These are phyloP conservation scores for Rostratula benghalensis DNA, from an alignment of 2,113 vertebrate genomes.

Conservation along the genomic window DNA sequence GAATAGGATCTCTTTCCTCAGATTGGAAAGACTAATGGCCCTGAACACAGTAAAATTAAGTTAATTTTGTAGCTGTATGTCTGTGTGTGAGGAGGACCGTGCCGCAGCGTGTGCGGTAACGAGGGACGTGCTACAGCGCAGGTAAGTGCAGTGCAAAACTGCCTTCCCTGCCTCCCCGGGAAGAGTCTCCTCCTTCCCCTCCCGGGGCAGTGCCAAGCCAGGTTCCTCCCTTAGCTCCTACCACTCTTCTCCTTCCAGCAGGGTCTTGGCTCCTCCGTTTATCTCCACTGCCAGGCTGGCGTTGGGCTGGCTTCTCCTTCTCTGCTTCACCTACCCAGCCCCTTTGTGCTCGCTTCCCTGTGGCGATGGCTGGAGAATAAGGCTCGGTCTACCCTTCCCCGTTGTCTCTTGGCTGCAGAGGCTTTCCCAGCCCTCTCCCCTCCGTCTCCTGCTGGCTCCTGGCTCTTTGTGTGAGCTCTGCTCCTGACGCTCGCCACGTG, in stretches of 20 bases:
- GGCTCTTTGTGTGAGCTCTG: conserved; percentile 52
- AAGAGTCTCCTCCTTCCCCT: neutral
- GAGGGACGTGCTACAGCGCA: neutral
- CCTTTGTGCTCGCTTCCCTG: neutral
- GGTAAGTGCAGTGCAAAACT: neutral
- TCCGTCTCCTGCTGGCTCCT: neutral
- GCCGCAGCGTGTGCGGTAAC: rapidly evolving
- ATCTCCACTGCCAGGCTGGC: neutral
- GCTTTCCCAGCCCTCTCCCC: conserved; percentile 2
- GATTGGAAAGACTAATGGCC: conserved; percentile 30
- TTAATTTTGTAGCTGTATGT: neutral
- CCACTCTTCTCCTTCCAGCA: neutral
- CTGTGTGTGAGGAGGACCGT: neutral
- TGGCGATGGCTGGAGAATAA: neutral
- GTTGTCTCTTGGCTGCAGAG: neutral
- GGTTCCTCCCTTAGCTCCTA: neutral
- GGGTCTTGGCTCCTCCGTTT: neutral
- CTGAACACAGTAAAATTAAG: neutral
- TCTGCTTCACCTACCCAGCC: neutral
- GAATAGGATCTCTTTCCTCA: neutral
- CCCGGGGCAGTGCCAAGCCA: neutral
- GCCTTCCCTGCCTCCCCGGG: neutral
- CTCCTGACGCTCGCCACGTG: conserved; percentile 43
- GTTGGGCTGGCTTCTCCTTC: neutral
- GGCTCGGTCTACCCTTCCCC: neutral